Base-by-base conservation (phyloP, 2,113 vertebrate species). In the Formicarius rufipectus region DNA sequence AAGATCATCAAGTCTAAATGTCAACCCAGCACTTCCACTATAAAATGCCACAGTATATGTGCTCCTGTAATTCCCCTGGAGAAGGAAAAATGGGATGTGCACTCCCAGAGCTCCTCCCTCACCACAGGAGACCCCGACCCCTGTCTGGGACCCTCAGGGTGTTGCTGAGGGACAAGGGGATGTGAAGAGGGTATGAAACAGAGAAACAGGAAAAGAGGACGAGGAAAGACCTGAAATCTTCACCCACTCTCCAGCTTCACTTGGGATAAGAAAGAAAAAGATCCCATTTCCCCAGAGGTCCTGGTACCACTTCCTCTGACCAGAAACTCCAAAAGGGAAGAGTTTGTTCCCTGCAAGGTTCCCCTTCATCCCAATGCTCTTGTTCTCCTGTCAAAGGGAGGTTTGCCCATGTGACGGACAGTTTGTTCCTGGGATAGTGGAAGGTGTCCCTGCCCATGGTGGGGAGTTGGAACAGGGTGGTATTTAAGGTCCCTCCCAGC, bases 231-330 rank as follows among this genome's bases (percentile, higher is more conserved):
- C 21, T n/a, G 33, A 25, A 21, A 63, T 30, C 42, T 31, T 81
- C 35, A 24, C 4, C 2, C 11, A 12, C 20, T 17, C 24, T 55
- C 42, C 33, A 60, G 10, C 42, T 59, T 81, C 50, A 19, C 22
- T 30, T 58, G 4, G 31, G 47, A 66, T 7, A 30, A 58, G 37
- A 25, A 74, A 14, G 11, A 25, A 68, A 44, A 88, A 27, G 13
- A 24, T 53, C 24, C 22, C 40, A 18, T 52, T 74, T 76, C 49
- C 33, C 39, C 27, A 14, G 0, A 0, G 30, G 17, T 30, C 12
- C 55, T 58, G 60, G 23, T 2, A 22, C 17, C 8, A 0, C 13
- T 23, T n/a, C 20, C 23, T 75, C 39, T 35, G 59, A 10, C 4
- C 68, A 74, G 59, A 25, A 18, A 4, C 13, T 14, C 37, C 64